A percentile compares a stretch with the other conserved stretches of the same genome.
phyloP scores from a whole-genome alignment of 2,797 vertebrate species.

The Gymnothorax javanicus region DNA sequence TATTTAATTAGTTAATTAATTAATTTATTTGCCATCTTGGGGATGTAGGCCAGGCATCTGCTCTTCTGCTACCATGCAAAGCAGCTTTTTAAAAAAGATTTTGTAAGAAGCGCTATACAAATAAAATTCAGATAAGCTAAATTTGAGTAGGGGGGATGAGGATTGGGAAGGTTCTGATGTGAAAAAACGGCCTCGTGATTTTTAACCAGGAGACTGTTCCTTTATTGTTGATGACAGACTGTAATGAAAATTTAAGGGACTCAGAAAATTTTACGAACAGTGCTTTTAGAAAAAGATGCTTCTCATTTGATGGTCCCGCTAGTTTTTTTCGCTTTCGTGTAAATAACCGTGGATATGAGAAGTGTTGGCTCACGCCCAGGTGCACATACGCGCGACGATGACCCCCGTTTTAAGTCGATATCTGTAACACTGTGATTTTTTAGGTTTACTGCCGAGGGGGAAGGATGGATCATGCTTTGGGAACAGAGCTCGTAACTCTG shows the following conservation, averaged over 20 bases:
- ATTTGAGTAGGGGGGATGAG: neutral
- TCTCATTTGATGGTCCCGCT: neutral
- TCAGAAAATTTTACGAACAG: neutral
- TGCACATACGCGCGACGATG: neutral
- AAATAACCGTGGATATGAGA: neutral
- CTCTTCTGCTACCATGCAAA: no score
- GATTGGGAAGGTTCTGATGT: neutral
- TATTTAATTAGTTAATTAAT: no score
- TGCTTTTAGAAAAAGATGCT: neutral
- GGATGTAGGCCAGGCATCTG: no score
- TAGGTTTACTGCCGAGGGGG: neutral
- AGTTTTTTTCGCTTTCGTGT: neutral
- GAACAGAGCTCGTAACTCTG: neutral
- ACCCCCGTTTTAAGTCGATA: neutral
- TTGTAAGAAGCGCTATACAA: no score
- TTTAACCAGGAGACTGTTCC: neutral
- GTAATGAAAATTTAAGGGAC: neutral
- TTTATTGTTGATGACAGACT: neutral
- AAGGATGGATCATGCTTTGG: neutral
- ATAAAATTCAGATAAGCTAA: no score
- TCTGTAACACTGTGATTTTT: neutral
- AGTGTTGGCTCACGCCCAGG: neutral
- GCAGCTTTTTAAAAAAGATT: no score
- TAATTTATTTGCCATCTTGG: no score
- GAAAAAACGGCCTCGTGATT: conserved; percentile 35